Conservation (phyloP, 2,888 invertebrate species). For the Heteromyza rotundicornis region DNA sequence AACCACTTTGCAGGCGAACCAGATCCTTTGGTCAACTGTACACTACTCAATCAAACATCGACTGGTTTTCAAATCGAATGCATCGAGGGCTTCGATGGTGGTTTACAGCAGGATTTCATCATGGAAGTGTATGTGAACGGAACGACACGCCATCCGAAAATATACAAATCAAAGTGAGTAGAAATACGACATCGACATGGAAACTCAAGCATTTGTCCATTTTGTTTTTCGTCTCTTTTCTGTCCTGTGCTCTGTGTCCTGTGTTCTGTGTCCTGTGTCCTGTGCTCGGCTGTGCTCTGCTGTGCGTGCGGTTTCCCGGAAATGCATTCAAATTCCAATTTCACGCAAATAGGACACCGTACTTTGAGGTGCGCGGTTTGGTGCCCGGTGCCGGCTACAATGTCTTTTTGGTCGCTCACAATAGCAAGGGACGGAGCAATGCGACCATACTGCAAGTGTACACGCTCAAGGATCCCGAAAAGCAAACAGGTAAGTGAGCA, state of each 20-base stretch:
- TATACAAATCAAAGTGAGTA: conserved; percentile 62
- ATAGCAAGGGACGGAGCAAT: conserved; percentile 75
- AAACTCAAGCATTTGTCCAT: conserved; percentile 4
- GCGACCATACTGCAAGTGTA: conserved; percentile 71
- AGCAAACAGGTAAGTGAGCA: conserved; percentile 69
- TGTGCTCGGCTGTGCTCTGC: conserved; percentile 20
- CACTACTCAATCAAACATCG: conserved; percentile 75
- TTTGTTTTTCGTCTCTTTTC: conserved; percentile 24
- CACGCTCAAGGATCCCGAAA: conserved; percentile 76
- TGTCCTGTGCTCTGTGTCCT: conserved; percentile 30
- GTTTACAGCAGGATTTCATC: conserved; percentile 74
- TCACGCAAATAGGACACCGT: conserved; percentile 62
- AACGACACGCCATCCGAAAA: conserved; percentile 60
- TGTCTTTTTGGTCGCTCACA: conserved; percentile 73
- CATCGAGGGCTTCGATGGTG: conserved; percentile 78
- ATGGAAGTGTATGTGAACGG: conserved; percentile 72
- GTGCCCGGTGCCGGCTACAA: conserved; percentile 74
- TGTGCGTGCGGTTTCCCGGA: conserved; percentile 1
- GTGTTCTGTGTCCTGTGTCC: conserved; percentile 8
- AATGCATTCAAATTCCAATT: conserved; percentile 45
- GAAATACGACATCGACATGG: not conserved
- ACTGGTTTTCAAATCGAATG: conserved; percentile 77
- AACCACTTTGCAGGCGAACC: conserved; percentile 72
- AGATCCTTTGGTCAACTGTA: conserved; percentile 75
- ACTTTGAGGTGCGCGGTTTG: conserved; percentile 72